Percentiles rank a stretch among this genome's conserved stretches.
These are phyloP conservation scores for Aphodius granarius DNA, from an alignment of 2,888 invertebrate species.

Conservation along the genomic window DNA sequence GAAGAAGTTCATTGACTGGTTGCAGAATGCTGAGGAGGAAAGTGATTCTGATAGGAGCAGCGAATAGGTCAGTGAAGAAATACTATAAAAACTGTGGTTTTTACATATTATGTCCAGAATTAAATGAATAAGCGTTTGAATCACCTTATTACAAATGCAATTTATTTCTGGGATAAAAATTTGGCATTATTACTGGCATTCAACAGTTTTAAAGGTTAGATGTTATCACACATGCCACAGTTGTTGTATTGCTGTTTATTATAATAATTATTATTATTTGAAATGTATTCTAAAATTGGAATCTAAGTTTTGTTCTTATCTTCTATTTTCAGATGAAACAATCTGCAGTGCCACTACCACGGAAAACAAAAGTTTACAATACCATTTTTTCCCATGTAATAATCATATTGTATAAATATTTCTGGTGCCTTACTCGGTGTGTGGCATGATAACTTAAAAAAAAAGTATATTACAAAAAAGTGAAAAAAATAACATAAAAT, in stretches of 20 bases:
- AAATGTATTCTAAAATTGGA: background rate
- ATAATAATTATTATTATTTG: background rate
- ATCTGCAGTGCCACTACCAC: conserved; percentile 49
- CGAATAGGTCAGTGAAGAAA: conserved; percentile 43
- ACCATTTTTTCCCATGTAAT: conserved; percentile 54
- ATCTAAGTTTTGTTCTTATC: background rate
- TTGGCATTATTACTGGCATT: conserved; percentile 7
- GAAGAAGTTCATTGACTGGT: conserved; percentile 97
- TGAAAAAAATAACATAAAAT: conserved; percentile 17
- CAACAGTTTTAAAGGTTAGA: background rate
- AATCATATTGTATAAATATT: conserved; percentile 49
- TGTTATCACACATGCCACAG: conserved; percentile 7
- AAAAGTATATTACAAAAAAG: conserved; percentile 32
- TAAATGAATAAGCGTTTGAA: background rate
- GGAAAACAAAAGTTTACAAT: conserved; percentile 40
- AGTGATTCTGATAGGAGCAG: conserved; percentile 61
- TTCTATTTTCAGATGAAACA: conserved; percentile 28
- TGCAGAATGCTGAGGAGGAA: conserved; percentile 94
- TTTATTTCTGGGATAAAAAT: background rate
- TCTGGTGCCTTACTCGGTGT: conserved; percentile 55
- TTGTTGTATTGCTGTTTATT: background rate
- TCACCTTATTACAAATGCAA: background rate
- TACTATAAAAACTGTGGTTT: no score
- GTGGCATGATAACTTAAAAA: conserved; percentile 43
- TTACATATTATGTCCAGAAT: no score